phyloP scores from a whole-genome alignment of 2,888 invertebrate species.

The Pachymerium ferrugineum region DNA sequence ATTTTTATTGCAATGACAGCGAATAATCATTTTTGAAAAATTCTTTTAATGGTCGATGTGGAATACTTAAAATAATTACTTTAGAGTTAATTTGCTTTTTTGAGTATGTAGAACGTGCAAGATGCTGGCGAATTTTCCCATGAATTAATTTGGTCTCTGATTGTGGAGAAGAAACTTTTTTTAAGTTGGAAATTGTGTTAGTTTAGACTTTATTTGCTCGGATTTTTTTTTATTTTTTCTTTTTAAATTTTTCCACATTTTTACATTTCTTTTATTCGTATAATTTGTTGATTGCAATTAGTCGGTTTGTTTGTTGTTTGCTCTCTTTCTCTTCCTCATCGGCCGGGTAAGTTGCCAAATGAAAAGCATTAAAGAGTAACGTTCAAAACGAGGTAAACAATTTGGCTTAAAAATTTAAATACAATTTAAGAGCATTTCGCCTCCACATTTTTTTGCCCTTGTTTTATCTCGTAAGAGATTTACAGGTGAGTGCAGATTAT shows the following conservation, averaged over 20 bases:
- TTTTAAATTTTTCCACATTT: neutral
- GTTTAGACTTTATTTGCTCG: constrained; percentile 8
- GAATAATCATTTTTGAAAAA: too few species aligned
- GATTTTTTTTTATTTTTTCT: neutral
- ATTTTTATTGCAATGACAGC: neutral
- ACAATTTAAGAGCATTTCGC: too few species aligned
- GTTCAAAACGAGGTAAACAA: neutral
- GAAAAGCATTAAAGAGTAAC: neutral
- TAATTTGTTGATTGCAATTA: constrained; percentile 11
- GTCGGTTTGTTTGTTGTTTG: constrained; percentile 15
- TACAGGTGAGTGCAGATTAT: neutral
- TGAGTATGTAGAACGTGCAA: too few species aligned
- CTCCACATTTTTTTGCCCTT: too few species aligned
- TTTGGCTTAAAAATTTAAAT: neutral
- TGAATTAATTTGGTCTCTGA: neutral
- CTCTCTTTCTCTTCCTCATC: neutral
- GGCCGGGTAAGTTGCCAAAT: neutral
- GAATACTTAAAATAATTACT: too few species aligned
- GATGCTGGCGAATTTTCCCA: too few species aligned
- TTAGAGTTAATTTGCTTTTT: neutral
- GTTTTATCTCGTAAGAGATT: neutral
- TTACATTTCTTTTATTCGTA: neutral
- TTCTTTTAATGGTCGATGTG: too few species aligned
- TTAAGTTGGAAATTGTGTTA: neutral
- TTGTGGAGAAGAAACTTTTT: too few species aligned